Evolutionary conservation across 2,797 vertebrate species (phyloP).

Genomic region (Sebastes minor): DNA sequence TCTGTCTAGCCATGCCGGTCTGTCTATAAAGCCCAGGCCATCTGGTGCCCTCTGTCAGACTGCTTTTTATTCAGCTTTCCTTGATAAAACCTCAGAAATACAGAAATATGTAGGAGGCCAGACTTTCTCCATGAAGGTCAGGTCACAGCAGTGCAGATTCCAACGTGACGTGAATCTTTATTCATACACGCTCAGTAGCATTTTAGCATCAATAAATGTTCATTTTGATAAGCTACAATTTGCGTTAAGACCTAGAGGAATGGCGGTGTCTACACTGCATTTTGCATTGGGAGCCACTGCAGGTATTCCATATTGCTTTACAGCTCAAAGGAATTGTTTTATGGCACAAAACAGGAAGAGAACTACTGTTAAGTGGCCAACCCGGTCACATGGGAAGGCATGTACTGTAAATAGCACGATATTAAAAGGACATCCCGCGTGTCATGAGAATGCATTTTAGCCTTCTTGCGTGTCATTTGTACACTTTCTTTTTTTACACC

Average conservation of each 20-base stretch:
- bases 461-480: too few species aligned
- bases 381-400: too few species aligned
- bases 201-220: constrained; percentile 1
- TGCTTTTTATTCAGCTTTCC: constrained; percentile 38
- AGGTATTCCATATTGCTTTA: background rate
- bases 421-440: too few species aligned
- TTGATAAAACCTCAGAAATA: constrained; percentile 12
- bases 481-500: too few species aligned
- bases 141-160: background rate
- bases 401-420: too few species aligned
- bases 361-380: background rate
- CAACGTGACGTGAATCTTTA: background rate
- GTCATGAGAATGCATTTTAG: too few species aligned
- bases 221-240: background rate
- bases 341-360: background rate
- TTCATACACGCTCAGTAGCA: background rate
- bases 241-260: background rate
- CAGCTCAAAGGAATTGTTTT: background rate
- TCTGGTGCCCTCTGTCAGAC: constrained; percentile 59
- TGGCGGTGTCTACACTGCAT: background rate
- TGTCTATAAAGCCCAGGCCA: constrained; percentile 50
- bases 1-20: constrained; percentile 40
- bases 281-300: background rate
- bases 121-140: constrained; percentile 24
- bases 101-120: constrained; percentile 7